Evolutionary conservation across 2,797 vertebrate species (phyloP), one percentile per base, ranked within the genome.

Genomic region (Hydrophis major): DNA sequence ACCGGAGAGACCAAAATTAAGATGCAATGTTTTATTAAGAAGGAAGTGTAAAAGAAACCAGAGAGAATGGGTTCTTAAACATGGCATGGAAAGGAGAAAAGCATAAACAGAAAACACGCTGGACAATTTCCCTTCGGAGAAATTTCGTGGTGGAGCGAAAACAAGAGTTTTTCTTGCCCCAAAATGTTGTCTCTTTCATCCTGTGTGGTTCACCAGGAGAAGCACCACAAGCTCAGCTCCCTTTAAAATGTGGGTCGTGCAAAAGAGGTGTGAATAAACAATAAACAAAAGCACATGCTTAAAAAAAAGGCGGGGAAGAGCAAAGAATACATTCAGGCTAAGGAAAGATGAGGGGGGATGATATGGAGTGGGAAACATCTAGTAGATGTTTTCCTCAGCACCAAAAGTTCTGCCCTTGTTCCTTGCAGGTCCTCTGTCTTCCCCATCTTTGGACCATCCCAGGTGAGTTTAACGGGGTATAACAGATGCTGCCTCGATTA

Each of bases 191-290:
- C 37, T 22, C 20, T 42, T 42, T 78, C 74, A 11, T 42, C 18
- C 69, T 78, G 69, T 1, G 20, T 25, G 37, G 42, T 83, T 47
- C 74, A 83, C 74, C 8, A 25, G 8, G 7, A 47, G 74, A 78
- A 42, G 7, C 20, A 2, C 37, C 2, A 47, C 37, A 25, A 22
- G 16, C 32, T 42, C 18, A 42, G 3, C 4, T 11, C 18, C 37
- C 20, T 78, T 78, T 11, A 20, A 83, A 83, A 42, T 3, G 1
- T 2, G 7, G 10, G 18, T 4, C 0, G 0, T 4, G 4, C 5
- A 3, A 42, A 22, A 22, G 4, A 83, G 74, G 20, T 25, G 37
- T 4, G 18, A 4, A 42, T 11, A 10, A 78, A 78, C 8, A 22
- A 78, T 22, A 20, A 6, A 4, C 37, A 22, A 78, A 78, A 78